Evolutionary conservation across 2,113 vertebrate genomes (phyloP).

Genomic region (Erythrolamprus reginae): DNA sequence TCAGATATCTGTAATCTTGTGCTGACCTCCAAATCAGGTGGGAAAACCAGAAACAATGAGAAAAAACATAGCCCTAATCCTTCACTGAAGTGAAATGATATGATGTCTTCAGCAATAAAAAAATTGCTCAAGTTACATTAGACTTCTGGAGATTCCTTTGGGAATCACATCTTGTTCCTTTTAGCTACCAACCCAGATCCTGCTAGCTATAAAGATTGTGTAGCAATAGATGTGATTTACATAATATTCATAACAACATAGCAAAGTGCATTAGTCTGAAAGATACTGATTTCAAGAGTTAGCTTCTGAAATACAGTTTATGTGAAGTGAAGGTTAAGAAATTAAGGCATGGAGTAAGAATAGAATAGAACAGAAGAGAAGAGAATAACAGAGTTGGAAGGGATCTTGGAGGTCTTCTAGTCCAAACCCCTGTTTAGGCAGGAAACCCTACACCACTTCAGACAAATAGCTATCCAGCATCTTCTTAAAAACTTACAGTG

Average conservation of each 20-base stretch:
- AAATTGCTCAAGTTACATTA: not conserved
- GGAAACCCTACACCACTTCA: no score
- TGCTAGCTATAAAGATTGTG: not conserved
- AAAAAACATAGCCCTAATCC: not conserved
- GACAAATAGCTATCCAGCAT: no score
- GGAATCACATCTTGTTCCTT: not conserved
- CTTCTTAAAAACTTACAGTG: no score
- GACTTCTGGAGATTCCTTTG: not conserved
- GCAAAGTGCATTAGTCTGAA: not conserved
- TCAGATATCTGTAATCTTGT: not conserved
- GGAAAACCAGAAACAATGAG: not conserved
- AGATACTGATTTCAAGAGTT: not conserved
- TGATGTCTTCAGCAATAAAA: not conserved
- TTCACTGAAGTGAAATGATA: not conserved
- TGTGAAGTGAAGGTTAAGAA: not conserved
- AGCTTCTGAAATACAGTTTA: not conserved
- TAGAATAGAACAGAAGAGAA: no score
- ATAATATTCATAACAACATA: not conserved
- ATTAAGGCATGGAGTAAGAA: not conserved
- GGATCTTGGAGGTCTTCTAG: no score
- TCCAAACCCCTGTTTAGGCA: no score
- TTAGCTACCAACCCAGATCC: not conserved
- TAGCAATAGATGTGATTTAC: not conserved
- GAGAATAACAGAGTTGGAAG: no score
- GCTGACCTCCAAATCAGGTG: not conserved